phyloP scores from a whole-genome alignment of 2,797 vertebrate species.

The Ammospiza maritima region DNA sequence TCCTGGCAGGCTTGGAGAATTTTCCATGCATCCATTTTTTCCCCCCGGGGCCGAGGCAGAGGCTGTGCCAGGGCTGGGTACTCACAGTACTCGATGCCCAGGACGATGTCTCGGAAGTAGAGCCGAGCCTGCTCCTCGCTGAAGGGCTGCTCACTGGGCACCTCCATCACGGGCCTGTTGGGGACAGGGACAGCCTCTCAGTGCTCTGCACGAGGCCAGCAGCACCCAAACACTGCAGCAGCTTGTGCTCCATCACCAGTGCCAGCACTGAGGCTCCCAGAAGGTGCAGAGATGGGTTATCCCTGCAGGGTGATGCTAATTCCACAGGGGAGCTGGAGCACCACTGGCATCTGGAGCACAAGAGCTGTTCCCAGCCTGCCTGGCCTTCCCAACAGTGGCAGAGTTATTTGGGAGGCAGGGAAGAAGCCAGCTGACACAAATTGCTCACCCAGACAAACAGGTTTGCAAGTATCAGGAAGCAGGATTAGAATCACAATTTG shows the following conservation, averaged over 20 bases:
- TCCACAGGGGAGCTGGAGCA: background rate
- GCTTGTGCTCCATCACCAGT: background rate
- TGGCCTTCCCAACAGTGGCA: background rate
- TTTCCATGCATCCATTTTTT: background rate
- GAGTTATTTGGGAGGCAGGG: background rate
- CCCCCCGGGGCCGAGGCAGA: rapidly evolving
- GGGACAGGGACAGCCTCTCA: background rate
- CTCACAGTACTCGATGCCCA: constrained; percentile 98
- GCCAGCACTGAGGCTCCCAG: background rate
- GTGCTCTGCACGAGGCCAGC: background rate
- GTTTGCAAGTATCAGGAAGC: constrained; percentile 6
- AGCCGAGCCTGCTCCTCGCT: constrained; percentile 89
- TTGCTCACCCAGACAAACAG: background rate
- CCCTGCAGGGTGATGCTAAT: background rate
- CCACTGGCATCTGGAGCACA: background rate
- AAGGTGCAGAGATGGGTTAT: background rate
- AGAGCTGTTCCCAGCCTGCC: background rate
- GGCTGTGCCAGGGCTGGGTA: background rate
- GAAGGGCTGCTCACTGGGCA: constrained; percentile 88
- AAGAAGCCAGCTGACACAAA: constrained; percentile 5
- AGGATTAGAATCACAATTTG: constrained; percentile 22
- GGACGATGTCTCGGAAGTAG: constrained; percentile 93
- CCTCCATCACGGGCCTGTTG: constrained; percentile 95
- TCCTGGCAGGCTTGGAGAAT: background rate
- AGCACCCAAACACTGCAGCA: background rate